Base-by-base conservation (phyloP, 1,140 invertebrate genomes). In the Ylistrum balloti region DNA sequence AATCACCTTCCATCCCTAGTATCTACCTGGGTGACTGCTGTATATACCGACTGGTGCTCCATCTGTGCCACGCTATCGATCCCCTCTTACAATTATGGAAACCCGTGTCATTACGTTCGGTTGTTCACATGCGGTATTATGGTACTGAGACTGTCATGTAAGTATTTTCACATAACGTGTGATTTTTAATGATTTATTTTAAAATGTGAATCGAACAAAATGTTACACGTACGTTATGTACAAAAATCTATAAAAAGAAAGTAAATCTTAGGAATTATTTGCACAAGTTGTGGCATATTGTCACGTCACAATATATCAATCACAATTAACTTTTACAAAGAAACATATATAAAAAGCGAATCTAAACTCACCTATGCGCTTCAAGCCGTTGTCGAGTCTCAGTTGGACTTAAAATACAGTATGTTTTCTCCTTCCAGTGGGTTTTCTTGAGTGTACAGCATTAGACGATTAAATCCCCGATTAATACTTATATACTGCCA, bases 161-260 rank as follows among this genome's bases (percentile, higher is more conserved):
- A 28, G 56, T 74, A 74, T 28, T 74, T 28, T 74, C 56, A 9
- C 17, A 74, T 74, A 28, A n/a, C 22, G 22, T 74, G 56, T 74
- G 56, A 9, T 17, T 17, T 28, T n/a, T 74, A 74, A 74, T 74
- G 56, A 74, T 74, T 74, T n/a, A 74, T 74, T 74, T 11, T 13
- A 45, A 74, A 74, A 74, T 74, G 56, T 74, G 56, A 28, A 74
- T n/a, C 28, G 56, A 74, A 74, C 56, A 74, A 74, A 74, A 74
- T 11, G 56, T 74, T 22, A 74, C 56, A 74, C 15, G 56, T 74
- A n/a, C n/a, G n/a, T n/a, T n/a, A n/a, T n/a, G n/a, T n/a, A n/a
- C n/a, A 28, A 74, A n/a, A 74, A 74, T 74, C 56, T 74, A 28
- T 74, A 28, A 1, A 3, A 74, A n/a, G 22, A 74, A 74, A 74